A percentile compares a stretch with the other conserved stretches of the same genome.
Conservation (phyloP, 1,140 invertebrate species). For the Ceratina australensis region DNA sequence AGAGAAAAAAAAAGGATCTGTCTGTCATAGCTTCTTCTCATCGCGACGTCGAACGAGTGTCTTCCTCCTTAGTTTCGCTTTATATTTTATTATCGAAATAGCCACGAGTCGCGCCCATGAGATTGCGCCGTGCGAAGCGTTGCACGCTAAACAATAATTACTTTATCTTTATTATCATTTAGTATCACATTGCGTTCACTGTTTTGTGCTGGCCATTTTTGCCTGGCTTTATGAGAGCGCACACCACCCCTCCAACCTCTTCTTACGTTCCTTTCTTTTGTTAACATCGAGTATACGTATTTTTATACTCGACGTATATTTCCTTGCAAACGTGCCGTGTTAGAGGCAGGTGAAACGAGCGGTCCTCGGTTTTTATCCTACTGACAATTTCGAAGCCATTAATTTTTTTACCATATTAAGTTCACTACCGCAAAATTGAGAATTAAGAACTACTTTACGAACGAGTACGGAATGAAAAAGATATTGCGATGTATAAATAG, state of each 20-base stretch:
- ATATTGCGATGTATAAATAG: not conserved
- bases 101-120: slow-evolving; percentile 43
- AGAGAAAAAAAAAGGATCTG: slow-evolving; percentile 11
- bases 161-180: slow-evolving; percentile 79
- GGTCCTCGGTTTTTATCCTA: not conserved
- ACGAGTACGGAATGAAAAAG: not conserved
- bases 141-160: slow-evolving; percentile 77
- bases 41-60: slow-evolving; percentile 13
- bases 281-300: not conserved
- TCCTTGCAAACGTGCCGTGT: not conserved
- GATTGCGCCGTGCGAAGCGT: slow-evolving; percentile 55
- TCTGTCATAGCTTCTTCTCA: not conserved
- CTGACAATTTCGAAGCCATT: not conserved
- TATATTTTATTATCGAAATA: slow-evolving; percentile 27
- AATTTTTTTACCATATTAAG: not conserved
- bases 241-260: slow-evolving; percentile 62
- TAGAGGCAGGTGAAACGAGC: slow-evolving; percentile 4
- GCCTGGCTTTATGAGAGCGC: slow-evolving; percentile 73
- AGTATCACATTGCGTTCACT: slow-evolving; percentile 80
- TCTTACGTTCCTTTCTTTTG: slow-evolving; percentile 46
- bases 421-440: not conserved
- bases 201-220: slow-evolving; percentile 76
- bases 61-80: not conserved
- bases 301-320: not conserved
- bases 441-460: not conserved